These are phyloP conservation scores for Cyrtodaria siliqua DNA, from an alignment of 2,888 invertebrate genomes.

Conservation along the genomic window DNA sequence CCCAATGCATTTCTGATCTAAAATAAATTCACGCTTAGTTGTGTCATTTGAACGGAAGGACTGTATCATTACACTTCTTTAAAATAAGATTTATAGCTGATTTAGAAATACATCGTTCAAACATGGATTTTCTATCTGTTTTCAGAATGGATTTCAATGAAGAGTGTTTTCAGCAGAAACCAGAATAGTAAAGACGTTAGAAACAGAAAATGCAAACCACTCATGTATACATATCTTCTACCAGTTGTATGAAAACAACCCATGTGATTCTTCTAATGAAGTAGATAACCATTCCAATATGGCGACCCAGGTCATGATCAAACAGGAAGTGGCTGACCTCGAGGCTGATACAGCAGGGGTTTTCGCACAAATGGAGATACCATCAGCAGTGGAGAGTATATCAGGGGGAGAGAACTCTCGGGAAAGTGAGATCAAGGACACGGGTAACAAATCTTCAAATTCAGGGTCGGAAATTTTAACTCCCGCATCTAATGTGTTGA, in stretches of 20 bases:
- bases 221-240: no score
- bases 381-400: constrained; percentile 41
- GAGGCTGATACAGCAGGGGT: constrained; percentile 5
- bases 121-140: no score
- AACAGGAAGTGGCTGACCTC: constrained; percentile 22
- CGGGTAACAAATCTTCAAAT: neutral
- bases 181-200: no score
- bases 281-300: constrained; percentile 8
- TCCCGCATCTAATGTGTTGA: neutral
- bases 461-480: neutral
- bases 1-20: no score
- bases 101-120: no score
- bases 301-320: constrained; percentile 42
- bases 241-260: neutral
- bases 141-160: no score
- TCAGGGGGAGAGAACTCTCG: constrained; percentile 3
- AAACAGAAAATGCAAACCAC: no score
- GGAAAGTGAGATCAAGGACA: neutral
- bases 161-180: no score
- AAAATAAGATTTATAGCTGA: no score
- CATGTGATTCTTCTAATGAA: neutral
- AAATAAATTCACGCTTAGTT: no score
- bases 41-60: no score
- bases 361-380: constrained; percentile 12
- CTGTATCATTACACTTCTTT: no score